phyloP scores from a whole-genome alignment of 2,113 vertebrate species.

The Lota lota region DNA sequence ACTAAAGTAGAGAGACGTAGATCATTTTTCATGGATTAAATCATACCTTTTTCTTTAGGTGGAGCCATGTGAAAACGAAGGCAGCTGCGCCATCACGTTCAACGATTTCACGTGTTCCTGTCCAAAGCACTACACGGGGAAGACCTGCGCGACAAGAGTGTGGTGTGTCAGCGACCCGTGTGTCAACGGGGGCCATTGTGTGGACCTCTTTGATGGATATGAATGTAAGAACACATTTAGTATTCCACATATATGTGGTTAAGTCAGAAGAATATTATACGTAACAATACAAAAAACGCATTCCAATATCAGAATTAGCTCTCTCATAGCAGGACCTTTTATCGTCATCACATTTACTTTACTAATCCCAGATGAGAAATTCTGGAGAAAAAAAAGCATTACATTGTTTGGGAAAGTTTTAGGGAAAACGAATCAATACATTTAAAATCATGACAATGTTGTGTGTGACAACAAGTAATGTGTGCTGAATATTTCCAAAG shows the following conservation, averaged over 20 bases:
- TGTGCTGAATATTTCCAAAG: too few species aligned
- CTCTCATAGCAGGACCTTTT: too few species aligned
- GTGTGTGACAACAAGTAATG: too few species aligned
- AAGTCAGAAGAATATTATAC: neutral
- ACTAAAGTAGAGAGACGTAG: neutral
- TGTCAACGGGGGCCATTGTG: slow-evolving; percentile 74
- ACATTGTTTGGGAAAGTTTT: too few species aligned
- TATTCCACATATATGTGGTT: too few species aligned
- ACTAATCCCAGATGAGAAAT: too few species aligned
- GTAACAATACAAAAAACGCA: too few species aligned
- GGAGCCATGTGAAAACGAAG: slow-evolving; percentile 83
- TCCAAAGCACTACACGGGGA: slow-evolving; percentile 80
- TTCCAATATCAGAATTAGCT: too few species aligned
- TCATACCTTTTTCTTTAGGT: slow-evolving; percentile 60
- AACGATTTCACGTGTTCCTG: slow-evolving; percentile 90
- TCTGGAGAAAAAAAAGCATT: too few species aligned
- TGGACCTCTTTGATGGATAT: slow-evolving; percentile 83
- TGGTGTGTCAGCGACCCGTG: slow-evolving; percentile 86
- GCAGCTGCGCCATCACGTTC: slow-evolving; percentile 85
- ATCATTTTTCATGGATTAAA: neutral
- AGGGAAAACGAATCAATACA: too few species aligned
- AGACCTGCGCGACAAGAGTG: slow-evolving; percentile 78
- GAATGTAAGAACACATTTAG: slow-evolving; percentile 78
- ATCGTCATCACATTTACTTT: neutral
- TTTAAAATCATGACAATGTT: too few species aligned